Base-by-base conservation (phyloP, 2,113 vertebrate genomes). In the Verasper variegatus region DNA sequence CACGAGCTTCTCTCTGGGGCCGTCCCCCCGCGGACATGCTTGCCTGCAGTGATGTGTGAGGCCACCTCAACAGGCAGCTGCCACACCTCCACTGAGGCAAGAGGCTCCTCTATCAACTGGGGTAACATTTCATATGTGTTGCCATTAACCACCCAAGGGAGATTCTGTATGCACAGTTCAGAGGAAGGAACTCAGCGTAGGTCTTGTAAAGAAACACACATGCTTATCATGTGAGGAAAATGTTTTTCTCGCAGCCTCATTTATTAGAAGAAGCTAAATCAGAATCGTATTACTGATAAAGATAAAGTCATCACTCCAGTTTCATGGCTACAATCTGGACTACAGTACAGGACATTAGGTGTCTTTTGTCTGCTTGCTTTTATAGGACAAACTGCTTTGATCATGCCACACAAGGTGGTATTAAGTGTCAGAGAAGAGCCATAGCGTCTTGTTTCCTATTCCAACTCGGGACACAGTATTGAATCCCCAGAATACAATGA, bases 1-100 rank as follows among this genome's bases (percentile, higher is more conserved):
- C 82, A 83, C 73, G 18, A 66, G 81, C 26, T 76, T 77, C 79
- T 89, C 89, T 87, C 88, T 62, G 63, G 90, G 89, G 90, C 57
- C 59, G 4, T 61, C 35, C 17, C 37, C 40, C 27, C 35, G 4
- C 56, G 3, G 60, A 6, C 71, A 5, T 9, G 13, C 57, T 56
- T 20, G 51, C 74, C 78, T 79, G 58, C 71, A 80, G 76, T 83
- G 74, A 89, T 84, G 83, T 85, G 83, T 82, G 78, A 82, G 86
- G 80, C 88, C 86, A 84, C 75, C 77, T 23, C 71, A 64, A 83
- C 80, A 68, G 81, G 77, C 81, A 78, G 68, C 86, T 74, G 76
- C 78, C 82, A 87, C 87, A 68, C 90, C 68, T 83, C 74, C 67
- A 61, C 82, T 68, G 69, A 85, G 84, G 68, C 74, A 74, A 81